Percentiles rank a stretch among this genome's conserved stretches.
These are phyloP conservation scores for Ametastegia equiseti DNA, from an alignment of 2,888 invertebrate genomes.

Conservation along the genomic window DNA sequence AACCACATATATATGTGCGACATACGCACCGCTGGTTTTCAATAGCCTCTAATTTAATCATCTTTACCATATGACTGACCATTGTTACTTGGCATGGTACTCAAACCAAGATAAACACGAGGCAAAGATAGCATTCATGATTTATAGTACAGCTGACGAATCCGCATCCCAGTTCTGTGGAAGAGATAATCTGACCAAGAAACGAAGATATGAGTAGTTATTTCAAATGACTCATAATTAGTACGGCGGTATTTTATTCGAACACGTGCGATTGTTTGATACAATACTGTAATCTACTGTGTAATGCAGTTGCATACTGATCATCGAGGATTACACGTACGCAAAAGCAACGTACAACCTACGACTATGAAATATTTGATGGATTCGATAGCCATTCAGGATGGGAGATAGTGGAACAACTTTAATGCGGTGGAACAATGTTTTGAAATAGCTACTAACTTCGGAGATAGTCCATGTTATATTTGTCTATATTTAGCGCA, in stretches of 20 bases:
- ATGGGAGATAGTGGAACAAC: no score
- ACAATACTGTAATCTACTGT: background rate
- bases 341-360: no score
- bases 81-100: background rate
- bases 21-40: background rate
- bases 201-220: background rate
- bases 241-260: background rate
- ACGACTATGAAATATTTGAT: no score
- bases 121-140: background rate
- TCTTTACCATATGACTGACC: background rate
- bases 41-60: background rate
- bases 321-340: background rate
- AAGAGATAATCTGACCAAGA: background rate
- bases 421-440: no score
- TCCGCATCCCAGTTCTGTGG: background rate
- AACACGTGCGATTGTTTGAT: background rate
- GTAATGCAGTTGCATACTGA: background rate
- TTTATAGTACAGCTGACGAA: background rate
- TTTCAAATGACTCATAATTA: constrained; percentile 8
- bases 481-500: no score
- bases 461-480: no score
- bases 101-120: background rate
- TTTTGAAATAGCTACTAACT: no score
- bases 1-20: background rate
- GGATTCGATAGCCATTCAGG: no score